Base-by-base conservation (phyloP, 2,113 vertebrate genomes). In the Tyto alba region DNA sequence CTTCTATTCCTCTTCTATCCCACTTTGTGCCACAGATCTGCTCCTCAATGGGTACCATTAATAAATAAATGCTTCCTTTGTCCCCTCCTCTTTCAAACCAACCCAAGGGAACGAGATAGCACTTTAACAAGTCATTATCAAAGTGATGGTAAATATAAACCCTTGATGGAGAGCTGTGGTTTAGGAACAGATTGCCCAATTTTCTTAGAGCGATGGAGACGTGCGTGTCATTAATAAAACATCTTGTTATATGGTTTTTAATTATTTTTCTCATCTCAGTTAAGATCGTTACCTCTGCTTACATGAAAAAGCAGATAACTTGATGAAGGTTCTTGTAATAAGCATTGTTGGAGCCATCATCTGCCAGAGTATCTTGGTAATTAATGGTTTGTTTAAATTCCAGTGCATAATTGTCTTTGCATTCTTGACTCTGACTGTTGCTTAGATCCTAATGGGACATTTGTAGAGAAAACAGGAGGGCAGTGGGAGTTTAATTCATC, bases 261-360 rank as follows among this genome's bases (percentile, higher is more conserved):
- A 97, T 95, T 97, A 94, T 93, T 97, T 97, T 96, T 93, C 89
- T 95, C 84, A 75, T 88, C 87, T 95, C 93, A 45, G 82, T 89
- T 89, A 83, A 90, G 95, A 89, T 94, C 2, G 4, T 89, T 96
- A 85, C 93, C 91, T 85, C 87, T 85, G 73, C 72, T 88, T 76
- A 90, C 90, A 88, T 47, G 76, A 82, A 88, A 96, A 88, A 88
- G 63, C 50, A 84, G 93, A 79, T 93, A 83, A 80, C 77, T 90
- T 77, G 75, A 94, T 95, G 94, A 95, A 96, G 94, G 74, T 75
- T 95, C 91, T 73, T 85, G 80, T 96, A 93, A 96, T 93, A 82
- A 96, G 95, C 92, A 74, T 95, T 93, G 77, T 89, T 91, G 80
- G 88, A 88, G 56, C 86, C 91, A 85, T 97, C 93, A 90, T 87